These are phyloP conservation scores for Phrynocephalus vlangalii DNA, from an alignment of 2,797 vertebrate species.

Conservation along the genomic window DNA sequence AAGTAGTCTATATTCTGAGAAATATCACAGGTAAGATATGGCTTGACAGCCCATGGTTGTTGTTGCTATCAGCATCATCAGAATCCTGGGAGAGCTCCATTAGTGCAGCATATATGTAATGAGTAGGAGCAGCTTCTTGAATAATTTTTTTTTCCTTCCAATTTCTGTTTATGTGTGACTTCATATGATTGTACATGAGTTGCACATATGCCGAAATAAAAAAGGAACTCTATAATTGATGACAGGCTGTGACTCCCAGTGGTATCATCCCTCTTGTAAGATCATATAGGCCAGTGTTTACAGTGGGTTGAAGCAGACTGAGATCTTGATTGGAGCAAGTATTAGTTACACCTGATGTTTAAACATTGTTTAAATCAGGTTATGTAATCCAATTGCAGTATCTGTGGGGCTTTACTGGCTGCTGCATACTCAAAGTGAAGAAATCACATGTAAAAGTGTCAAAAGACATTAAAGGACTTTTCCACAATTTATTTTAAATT, in stretches of 20 bases:
- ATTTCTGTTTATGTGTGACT: too few species aligned
- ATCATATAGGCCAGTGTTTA: not conserved
- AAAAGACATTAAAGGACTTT: not conserved
- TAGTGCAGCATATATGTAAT: too few species aligned
- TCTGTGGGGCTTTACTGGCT: not conserved
- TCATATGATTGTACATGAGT: too few species aligned
- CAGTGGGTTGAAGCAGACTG: not conserved
- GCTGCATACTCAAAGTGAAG: not conserved
- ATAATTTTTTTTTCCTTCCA: too few species aligned
- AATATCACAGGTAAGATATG: not conserved
- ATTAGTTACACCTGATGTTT: not conserved
- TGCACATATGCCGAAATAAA: too few species aligned
- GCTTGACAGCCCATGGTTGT: not conserved
- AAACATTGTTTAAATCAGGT: not conserved
- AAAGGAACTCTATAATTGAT: too few species aligned
- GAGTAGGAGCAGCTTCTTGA: too few species aligned
- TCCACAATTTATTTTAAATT: not conserved
- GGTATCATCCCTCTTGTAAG: too few species aligned
- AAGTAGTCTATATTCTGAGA: not conserved
- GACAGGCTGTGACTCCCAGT: too few species aligned
- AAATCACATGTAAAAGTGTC: not conserved
- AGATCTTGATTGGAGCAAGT: not conserved
- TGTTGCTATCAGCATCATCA: not conserved
- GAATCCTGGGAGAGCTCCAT: too few species aligned
- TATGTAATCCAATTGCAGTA: not conserved